Conservation (phyloP, 1,140 invertebrate genomes). For the Ylistrum balloti region DNA sequence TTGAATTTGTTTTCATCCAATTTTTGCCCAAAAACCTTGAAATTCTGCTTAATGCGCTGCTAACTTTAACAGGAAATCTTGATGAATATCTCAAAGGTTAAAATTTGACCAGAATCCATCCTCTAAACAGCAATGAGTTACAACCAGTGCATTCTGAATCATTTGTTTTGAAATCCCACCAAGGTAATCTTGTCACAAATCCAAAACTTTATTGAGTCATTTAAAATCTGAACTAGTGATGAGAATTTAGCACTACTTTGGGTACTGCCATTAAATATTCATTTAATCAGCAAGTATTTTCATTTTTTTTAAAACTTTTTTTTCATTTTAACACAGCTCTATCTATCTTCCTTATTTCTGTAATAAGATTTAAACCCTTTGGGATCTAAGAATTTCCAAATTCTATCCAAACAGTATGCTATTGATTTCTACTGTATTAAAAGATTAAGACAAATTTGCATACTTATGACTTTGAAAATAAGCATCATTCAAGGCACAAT, state of each 20-base stretch:
- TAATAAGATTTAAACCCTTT: too few relatives aligned
- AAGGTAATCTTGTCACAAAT: neutral
- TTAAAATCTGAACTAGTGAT: neutral
- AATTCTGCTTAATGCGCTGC: neutral
- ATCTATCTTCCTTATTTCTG: too few relatives aligned
- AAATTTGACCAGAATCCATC: neutral
- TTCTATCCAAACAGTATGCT: too few relatives aligned
- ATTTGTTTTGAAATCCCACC: conserved; percentile 25
- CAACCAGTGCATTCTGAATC: neutral
- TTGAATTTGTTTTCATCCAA: too few relatives aligned
- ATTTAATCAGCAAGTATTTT: neutral
- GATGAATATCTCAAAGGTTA: conserved; percentile 13
- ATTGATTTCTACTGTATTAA: too few relatives aligned
- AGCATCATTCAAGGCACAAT: too few relatives aligned
- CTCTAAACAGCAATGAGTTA: neutral
- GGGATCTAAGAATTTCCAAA: too few relatives aligned
- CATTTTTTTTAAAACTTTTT: neutral
- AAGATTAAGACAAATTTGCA: too few relatives aligned
- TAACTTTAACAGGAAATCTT: conserved; percentile 9
- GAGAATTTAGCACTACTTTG: neutral
- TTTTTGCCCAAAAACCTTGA: neutral
- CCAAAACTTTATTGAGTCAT: neutral
- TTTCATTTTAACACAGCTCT: too few relatives aligned
- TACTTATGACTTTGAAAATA: too few relatives aligned
- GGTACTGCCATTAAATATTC: neutral